Conservation (phyloP, 2,888 invertebrate genomes). For the Alentia gelatinosa region DNA sequence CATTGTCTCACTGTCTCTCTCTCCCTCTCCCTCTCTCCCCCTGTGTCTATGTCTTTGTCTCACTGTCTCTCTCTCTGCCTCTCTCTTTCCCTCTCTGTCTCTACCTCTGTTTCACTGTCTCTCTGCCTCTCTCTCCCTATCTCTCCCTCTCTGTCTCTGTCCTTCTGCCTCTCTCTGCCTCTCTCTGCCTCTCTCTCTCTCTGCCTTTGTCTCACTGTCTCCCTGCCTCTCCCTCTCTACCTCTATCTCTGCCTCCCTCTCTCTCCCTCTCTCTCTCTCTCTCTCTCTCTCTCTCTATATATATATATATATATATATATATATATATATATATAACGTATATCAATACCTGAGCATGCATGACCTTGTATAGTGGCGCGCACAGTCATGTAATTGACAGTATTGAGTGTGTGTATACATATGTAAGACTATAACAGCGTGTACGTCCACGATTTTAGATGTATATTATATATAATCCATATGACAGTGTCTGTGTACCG, state of each 20-base stretch:
- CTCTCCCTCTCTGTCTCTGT: background rate
- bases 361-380: too few relatives aligned
- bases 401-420: too few relatives aligned
- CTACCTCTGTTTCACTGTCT: background rate
- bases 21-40: background rate
- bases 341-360: too few relatives aligned
- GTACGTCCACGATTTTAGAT: too few relatives aligned
- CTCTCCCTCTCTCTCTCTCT: background rate
- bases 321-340: too few relatives aligned
- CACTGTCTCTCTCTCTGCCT: background rate
- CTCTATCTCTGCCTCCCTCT: background rate
- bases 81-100: background rate
- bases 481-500: too few relatives aligned
- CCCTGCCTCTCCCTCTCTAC: background rate
- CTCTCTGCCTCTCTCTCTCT: background rate
- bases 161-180: background rate
- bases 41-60: too few relatives aligned
- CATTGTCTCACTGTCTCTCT: background rate
- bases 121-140: background rate
- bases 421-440: too few relatives aligned
- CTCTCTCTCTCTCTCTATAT: background rate
- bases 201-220: background rate
- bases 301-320: too few relatives aligned
- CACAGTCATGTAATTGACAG: too few relatives aligned
- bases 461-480: too few relatives aligned